These are phyloP conservation scores for Callitettix versicolor DNA, from an alignment of 1,140 invertebrate genomes.

Conservation along the genomic window DNA sequence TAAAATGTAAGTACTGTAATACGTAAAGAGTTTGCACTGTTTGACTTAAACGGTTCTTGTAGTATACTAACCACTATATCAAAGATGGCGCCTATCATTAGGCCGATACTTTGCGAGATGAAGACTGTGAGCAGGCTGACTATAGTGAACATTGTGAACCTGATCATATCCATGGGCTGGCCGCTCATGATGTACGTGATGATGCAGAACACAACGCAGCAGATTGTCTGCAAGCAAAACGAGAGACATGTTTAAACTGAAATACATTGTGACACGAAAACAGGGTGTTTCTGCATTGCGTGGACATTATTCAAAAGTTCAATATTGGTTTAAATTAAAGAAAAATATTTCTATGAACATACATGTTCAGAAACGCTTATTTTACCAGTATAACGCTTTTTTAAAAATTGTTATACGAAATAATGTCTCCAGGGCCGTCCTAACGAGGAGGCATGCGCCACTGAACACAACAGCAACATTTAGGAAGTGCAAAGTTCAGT, in stretches of 20 bases:
- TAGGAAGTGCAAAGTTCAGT: too few relatives aligned
- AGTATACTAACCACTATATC: conserved; percentile 62
- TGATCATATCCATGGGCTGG: conserved; percentile 62
- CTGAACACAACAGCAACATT: too few relatives aligned
- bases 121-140: conserved; percentile 73
- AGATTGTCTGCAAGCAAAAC: conserved; percentile 44
- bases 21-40: too few relatives aligned
- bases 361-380: neutral
- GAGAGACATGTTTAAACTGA: neutral
- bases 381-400: too few relatives aligned
- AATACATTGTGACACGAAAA: neutral
- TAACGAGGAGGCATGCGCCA: too few relatives aligned
- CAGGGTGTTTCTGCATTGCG: too few relatives aligned
- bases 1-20: too few relatives aligned
- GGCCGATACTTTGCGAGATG: conserved; percentile 78
- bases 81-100: conserved; percentile 77
- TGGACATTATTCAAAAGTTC: too few relatives aligned
- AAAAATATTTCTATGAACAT: neutral
- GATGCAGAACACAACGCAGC: conserved; percentile 63
- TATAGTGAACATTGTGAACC: conserved; percentile 73
- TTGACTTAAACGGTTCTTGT: too few relatives aligned
- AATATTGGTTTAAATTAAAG: neutral
- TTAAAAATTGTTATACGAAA: too few relatives aligned
- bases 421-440: too few relatives aligned
- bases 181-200: conserved; percentile 81